phyloP scores from a whole-genome alignment of 2,888 invertebrate genomes.

The Drosophila subsilvestris region DNA sequence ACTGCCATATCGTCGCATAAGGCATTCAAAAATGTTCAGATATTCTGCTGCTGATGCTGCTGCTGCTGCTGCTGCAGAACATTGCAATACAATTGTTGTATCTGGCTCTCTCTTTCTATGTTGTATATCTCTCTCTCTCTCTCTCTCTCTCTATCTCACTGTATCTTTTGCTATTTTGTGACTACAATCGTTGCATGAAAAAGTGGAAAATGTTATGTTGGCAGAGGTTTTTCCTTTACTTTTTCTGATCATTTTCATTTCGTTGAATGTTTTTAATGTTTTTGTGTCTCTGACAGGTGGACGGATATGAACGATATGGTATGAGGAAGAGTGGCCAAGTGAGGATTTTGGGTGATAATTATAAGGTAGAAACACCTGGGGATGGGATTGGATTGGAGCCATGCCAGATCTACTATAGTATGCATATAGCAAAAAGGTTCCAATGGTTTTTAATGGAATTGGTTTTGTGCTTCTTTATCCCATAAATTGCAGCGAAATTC shows the following conservation, averaged over 20 bases:
- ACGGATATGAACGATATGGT: no score
- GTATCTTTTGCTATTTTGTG: conserved; percentile 3
- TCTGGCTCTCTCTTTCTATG: neutral
- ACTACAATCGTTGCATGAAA: neutral
- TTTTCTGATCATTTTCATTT: neutral
- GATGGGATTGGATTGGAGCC: neutral
- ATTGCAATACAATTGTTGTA: conserved; percentile 17
- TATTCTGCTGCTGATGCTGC: no score
- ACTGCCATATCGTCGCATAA: conserved; percentile 35
- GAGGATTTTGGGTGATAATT: neutral
- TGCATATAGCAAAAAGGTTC: no score
- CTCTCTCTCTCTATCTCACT: neutral
- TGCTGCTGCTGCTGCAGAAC: no score
- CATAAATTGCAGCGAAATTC: no score
- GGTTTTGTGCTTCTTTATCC: no score
- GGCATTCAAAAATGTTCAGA: no score
- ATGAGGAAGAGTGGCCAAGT: neutral
- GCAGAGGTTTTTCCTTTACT: neutral
- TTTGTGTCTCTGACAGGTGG: neutral
- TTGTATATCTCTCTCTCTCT: neutral
- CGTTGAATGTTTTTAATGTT: neutral
- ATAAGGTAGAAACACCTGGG: neutral
- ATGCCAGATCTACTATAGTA: neutral
- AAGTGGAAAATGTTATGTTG: neutral
- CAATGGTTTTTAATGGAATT: no score